Percentiles rank a stretch among this genome's conserved stretches.
Evolutionary conservation across 2,888 invertebrate species (phyloP).

Genomic region (Dioctria rufipes): DNA sequence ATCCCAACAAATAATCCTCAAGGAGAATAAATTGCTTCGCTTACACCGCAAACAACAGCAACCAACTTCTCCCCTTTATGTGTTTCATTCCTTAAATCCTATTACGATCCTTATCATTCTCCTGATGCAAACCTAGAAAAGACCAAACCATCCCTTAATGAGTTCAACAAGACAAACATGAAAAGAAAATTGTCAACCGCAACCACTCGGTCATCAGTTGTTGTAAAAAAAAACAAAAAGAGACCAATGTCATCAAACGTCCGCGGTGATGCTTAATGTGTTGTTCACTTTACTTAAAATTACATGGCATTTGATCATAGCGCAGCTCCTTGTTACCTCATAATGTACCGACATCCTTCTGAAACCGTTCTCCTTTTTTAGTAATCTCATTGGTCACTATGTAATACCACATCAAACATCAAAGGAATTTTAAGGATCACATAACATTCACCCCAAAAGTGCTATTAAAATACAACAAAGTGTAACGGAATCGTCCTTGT

Average conservation of each 20-base stretch:
- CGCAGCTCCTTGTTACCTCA: no score
- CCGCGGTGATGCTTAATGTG: neutral
- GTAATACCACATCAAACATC: slow-evolving; percentile 55
- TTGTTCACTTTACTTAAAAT: neutral
- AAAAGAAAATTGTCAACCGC: slow-evolving; percentile 38
- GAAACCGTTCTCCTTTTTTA: slow-evolving; percentile 37
- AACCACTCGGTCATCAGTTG: slow-evolving; percentile 41
- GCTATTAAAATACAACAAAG: slow-evolving; percentile 56
- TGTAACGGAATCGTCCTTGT: slow-evolving; percentile 55
- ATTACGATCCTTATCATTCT: slow-evolving; percentile 24
- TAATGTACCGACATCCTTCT: slow-evolving; percentile 13
- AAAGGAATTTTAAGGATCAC: slow-evolving; percentile 59
- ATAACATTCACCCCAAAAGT: slow-evolving; percentile 47
- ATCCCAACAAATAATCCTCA: slow-evolving; percentile 10
- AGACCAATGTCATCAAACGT: neutral
- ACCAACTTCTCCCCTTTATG: neutral
- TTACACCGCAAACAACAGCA: slow-evolving; percentile 24
- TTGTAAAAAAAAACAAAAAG: slow-evolving; percentile 20
- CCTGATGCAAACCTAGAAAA: neutral
- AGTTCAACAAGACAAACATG: slow-evolving; percentile 45
- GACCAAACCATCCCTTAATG: slow-evolving; percentile 32
- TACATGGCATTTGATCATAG: slow-evolving; percentile 30
- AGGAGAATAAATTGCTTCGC: slow-evolving; percentile 32
- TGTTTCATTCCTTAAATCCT: slow-evolving; percentile 29
- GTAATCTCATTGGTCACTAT: slow-evolving; percentile 58